phyloP scores from a whole-genome alignment of 1,140 invertebrate species.

The Drosophila arawakana region DNA sequence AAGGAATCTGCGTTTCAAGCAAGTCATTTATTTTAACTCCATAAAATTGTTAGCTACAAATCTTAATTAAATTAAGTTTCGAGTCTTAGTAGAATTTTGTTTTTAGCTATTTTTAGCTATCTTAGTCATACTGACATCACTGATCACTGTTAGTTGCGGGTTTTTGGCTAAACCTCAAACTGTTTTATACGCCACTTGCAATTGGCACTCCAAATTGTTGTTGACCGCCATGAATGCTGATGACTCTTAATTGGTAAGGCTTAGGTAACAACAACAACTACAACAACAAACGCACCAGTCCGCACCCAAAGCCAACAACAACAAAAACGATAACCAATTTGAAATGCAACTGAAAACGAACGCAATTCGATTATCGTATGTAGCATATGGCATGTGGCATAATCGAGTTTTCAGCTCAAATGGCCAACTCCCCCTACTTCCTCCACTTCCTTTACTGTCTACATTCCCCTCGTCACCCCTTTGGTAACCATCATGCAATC shows the following conservation, averaged over 20 bases:
- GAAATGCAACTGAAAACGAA: conserved; percentile 53
- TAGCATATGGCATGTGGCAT: conserved; percentile 62
- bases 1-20: too few species aligned
- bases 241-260: conserved; percentile 66
- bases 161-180: conserved; percentile 37
- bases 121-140: too few species aligned
- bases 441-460: background rate
- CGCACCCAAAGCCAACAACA: conserved; percentile 37
- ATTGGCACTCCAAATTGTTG: conserved; percentile 72
- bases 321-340: conserved; percentile 24
- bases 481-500: background rate
- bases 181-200: conserved; percentile 60
- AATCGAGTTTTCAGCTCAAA: conserved; percentile 67
- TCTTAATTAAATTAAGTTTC: too few species aligned
- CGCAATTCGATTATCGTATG: conserved; percentile 52
- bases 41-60: too few species aligned
- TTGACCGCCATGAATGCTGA: conserved; percentile 81
- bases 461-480: background rate
- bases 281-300: conserved; percentile 41
- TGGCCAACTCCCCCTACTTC: conserved; percentile 39
- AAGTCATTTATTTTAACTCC: too few species aligned
- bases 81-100: too few species aligned
- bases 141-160: background rate
- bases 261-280: conserved; percentile 32
- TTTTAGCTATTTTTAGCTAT: too few species aligned